phyloP scores from a whole-genome alignment of 2,113 vertebrate genomes.

The Oxyura jamaicensis region DNA sequence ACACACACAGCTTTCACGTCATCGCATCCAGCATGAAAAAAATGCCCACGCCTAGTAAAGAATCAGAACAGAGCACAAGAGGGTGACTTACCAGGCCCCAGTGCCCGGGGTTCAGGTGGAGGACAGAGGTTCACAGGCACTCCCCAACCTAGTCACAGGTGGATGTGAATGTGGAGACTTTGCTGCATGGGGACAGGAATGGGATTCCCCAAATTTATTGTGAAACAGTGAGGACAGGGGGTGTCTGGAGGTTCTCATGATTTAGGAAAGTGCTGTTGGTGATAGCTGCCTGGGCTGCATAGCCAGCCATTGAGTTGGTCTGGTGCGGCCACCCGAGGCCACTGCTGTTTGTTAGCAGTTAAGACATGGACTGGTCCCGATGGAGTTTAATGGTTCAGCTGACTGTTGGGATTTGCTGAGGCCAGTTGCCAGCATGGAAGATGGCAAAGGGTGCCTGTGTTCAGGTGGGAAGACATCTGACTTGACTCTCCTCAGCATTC shows the following conservation, averaged over 20 bases:
- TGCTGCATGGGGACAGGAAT: background rate
- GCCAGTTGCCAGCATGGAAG: background rate
- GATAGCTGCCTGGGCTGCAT: background rate
- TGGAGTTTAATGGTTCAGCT: background rate
- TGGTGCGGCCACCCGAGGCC: background rate
- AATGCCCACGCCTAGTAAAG: background rate
- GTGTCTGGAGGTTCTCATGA: background rate
- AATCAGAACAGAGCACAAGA: slow-evolving; percentile 23
- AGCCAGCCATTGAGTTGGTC: background rate
- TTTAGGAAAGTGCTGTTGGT: background rate
- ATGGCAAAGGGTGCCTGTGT: background rate
- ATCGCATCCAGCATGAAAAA: slow-evolving; percentile 3
- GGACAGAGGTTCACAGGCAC: background rate
- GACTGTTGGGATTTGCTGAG: background rate
- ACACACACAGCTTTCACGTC: background rate
- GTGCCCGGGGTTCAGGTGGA: background rate
- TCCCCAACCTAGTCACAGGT: background rate
- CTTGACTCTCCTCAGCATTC: background rate
- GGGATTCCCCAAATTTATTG: background rate
- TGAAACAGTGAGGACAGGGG: background rate
- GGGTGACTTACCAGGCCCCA: background rate
- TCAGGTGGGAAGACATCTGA: background rate
- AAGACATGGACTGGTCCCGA: background rate
- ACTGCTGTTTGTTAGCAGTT: background rate
- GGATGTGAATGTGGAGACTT: background rate